Percentiles rank a stretch among this genome's conserved stretches.
These are phyloP conservation scores for Siphonodentalium dalli DNA, from an alignment of 2,888 invertebrate genomes.

Conservation along the genomic window DNA sequence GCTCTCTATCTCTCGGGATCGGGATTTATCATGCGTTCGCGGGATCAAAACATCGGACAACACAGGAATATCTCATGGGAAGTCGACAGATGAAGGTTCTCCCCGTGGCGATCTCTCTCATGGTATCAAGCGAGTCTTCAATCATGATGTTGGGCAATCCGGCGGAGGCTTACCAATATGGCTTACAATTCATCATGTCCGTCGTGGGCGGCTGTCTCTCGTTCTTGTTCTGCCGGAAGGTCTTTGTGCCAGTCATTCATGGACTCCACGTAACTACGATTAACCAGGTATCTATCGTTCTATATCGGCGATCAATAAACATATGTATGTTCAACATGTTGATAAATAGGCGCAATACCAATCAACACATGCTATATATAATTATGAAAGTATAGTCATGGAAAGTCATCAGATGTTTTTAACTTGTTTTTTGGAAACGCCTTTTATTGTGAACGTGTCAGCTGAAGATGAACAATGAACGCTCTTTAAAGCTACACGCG, in stretches of 20 bases:
- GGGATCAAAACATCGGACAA: slow-evolving; percentile 29
- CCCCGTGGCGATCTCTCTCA: slow-evolving; percentile 43
- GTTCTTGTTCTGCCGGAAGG: slow-evolving; percentile 27
- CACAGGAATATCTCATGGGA: slow-evolving; percentile 39
- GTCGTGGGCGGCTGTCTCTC: slow-evolving; percentile 34
- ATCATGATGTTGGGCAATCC: slow-evolving; percentile 50
- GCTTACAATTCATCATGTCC: slow-evolving; percentile 31
- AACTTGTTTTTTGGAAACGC: no score
- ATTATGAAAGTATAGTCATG: no score
- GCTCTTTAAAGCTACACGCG: no score
- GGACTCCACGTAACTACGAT: slow-evolving; percentile 44
- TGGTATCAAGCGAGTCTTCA: slow-evolving; percentile 50
- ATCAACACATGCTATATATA: no score
- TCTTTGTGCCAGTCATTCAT: slow-evolving; percentile 41
- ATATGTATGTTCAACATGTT: no score
- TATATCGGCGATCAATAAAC: no score
- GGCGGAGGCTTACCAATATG: slow-evolving; percentile 44
- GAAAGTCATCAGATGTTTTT: no score
- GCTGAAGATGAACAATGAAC: no score
- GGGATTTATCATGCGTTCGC: slow-evolving; percentile 37
- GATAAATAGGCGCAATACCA: no score
- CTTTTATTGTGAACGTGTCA: no score
- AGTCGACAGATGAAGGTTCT: slow-evolving; percentile 38
- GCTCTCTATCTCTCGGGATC: slow-evolving; percentile 38
- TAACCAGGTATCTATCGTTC: no score